phyloP scores from a whole-genome alignment of 1,140 invertebrate genomes.

The Galendromus occidentalis region DNA sequence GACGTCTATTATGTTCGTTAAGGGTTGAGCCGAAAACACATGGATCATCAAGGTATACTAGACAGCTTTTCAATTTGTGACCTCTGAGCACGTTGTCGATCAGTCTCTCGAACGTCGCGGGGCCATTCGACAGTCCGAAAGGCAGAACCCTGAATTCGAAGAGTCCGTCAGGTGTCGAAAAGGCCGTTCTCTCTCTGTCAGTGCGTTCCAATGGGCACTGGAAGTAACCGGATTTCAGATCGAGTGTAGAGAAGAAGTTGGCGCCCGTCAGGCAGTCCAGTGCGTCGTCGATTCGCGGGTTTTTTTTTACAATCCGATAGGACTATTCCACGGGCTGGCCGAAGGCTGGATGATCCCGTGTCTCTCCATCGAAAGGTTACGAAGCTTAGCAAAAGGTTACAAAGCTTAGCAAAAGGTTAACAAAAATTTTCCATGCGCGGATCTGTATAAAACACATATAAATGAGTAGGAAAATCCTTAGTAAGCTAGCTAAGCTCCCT shows the following conservation, averaged over 20 bases:
- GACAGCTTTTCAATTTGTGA: conserved; percentile 17
- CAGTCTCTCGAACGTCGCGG: conserved; percentile 27
- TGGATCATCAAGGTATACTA: conserved; percentile 24
- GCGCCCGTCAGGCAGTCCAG: conserved; percentile 26
- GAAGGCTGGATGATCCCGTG: conserved; percentile 9
- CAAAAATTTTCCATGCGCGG: no score
- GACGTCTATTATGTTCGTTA: conserved; percentile 18
- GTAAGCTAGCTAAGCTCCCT: no score
- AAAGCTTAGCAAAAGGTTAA: no score
- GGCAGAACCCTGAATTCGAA: conserved; percentile 23
- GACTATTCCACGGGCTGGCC: conserved; percentile 3
- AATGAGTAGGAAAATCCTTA: no score
- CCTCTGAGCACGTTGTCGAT: conserved; percentile 25
- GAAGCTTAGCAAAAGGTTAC: no score
- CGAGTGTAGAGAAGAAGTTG: conserved; percentile 22
- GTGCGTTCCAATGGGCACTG: conserved; percentile 21
- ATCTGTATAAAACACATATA: no score
- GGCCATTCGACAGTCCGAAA: conserved; percentile 27
- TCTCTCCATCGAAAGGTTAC: conserved; percentile 8
- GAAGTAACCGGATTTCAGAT: conserved; percentile 18
- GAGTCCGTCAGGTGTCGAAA: conserved; percentile 23
- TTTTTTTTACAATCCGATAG: conserved; percentile 18
- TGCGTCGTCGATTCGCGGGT: conserved; percentile 30
- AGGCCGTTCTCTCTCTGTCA: conserved; percentile 27
- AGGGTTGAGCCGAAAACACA: conserved; percentile 17